These are phyloP conservation scores for Poeciliopsis infans DNA, from an alignment of 2,797 vertebrate genomes.

Conservation along the genomic window DNA sequence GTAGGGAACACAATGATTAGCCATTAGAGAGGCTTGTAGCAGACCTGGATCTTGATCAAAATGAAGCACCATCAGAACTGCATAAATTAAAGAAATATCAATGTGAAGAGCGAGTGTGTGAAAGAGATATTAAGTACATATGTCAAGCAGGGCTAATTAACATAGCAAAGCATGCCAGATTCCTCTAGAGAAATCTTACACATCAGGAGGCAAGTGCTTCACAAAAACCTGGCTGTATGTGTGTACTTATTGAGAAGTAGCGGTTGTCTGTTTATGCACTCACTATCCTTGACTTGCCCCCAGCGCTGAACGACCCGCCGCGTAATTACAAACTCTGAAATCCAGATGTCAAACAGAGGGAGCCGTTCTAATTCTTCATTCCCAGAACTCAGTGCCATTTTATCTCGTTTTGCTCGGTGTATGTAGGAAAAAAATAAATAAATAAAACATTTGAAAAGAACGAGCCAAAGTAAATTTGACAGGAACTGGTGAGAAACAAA, in stretches of 20 bases:
- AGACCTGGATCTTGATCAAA: constrained; percentile 26
- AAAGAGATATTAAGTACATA: constrained; percentile 26
- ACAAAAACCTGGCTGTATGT: constrained; percentile 5
- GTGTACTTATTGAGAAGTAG: constrained; percentile 1
- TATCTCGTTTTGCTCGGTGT: constrained; percentile 12
- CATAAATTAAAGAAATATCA: constrained; percentile 47
- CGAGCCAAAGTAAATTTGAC: not conserved
- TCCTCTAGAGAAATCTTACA: constrained; percentile 21
- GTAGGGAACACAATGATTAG: constrained; percentile 19
- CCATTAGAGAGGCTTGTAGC: constrained; percentile 15
- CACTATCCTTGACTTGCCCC: constrained; percentile 39
- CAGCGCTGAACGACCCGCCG: constrained; percentile 51
- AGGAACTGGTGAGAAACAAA: not conserved
- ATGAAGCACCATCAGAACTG: constrained; percentile 19
- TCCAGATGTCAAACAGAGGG: constrained; percentile 62
- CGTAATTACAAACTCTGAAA: constrained; percentile 57
- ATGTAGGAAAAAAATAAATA: constrained; percentile 2
- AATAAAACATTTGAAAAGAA: not conserved
- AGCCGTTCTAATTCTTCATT: constrained; percentile 30
- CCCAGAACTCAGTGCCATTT: constrained; percentile 15
- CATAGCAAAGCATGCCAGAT: constrained; percentile 24
- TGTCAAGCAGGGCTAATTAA: constrained; percentile 55
- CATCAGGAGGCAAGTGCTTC: constrained; percentile 16
- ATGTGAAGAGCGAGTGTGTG: constrained; percentile 13
- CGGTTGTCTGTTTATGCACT: constrained; percentile 26